Conservation (phyloP, 2,888 invertebrate species). For the Polyommatus icarus region DNA sequence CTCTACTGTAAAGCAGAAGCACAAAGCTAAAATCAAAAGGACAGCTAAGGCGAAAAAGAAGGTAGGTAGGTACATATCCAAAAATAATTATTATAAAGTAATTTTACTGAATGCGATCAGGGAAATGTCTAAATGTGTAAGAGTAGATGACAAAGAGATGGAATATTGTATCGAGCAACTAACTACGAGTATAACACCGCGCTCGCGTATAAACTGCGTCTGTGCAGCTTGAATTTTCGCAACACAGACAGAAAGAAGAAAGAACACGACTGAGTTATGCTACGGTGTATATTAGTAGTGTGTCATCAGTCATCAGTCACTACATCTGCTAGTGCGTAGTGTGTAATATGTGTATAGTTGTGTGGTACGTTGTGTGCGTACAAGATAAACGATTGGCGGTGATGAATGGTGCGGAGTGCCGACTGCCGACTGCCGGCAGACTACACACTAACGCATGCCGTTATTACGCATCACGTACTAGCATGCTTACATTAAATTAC, state of each 20-base stretch:
- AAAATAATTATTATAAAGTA: constrained; percentile 22
- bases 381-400: not conserved
- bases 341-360: not conserved
- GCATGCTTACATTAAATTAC: no score
- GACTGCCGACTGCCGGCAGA: not conserved
- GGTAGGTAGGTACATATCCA: no score
- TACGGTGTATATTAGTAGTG: not conserved
- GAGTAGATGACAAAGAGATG: constrained; percentile 45
- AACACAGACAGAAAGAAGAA: not conserved
- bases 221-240: no score
- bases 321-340: not conserved
- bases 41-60: not conserved
- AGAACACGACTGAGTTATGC: not conserved
- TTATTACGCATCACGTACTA: no score
- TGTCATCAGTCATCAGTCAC: not conserved
- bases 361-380: not conserved
- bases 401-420: not conserved
- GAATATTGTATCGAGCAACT: not conserved
- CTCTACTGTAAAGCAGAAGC: no score
- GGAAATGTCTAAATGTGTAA: constrained; percentile 38
- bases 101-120: not conserved
- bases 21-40: not conserved
- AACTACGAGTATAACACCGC: not conserved
- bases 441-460: not conserved
- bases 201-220: not conserved